These are phyloP conservation scores for Poeciliopsis retropinna DNA, from an alignment of 2,113 vertebrate genomes.

Conservation along the genomic window DNA sequence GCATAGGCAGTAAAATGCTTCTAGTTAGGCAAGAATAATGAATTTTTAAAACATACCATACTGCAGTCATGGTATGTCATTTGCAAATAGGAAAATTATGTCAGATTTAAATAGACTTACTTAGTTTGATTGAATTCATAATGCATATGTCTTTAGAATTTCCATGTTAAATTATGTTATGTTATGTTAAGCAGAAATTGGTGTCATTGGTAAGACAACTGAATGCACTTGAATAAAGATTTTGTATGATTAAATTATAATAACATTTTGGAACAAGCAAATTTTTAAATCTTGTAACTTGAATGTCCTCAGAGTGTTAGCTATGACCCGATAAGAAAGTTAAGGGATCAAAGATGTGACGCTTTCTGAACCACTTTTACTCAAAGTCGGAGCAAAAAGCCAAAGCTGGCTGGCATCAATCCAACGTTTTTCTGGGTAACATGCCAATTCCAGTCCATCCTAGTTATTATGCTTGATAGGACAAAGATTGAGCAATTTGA, in stretches of 20 bases:
- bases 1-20: slow-evolving; percentile 9
- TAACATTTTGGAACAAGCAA: too few species aligned
- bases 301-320: too few species aligned
- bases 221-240: background rate
- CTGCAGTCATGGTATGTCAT: slow-evolving; percentile 7
- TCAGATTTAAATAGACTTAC: background rate
- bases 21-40: slow-evolving; percentile 6
- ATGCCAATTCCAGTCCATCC: too few species aligned
- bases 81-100: background rate
- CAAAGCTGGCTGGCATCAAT: too few species aligned
- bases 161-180: background rate
- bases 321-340: too few species aligned
- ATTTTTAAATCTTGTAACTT: too few species aligned
- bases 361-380: too few species aligned
- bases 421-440: too few species aligned
- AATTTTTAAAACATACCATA: background rate
- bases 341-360: too few species aligned
- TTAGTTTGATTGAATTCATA: background rate
- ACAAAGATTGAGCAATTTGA: too few species aligned
- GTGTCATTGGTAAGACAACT: background rate
- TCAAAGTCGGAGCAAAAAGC: too few species aligned
- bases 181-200: background rate
- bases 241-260: background rate
- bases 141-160: background rate
- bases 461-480: too few species aligned